Base-by-base conservation (phyloP, 2,797 vertebrate species). In the Sebastes variabilis region DNA sequence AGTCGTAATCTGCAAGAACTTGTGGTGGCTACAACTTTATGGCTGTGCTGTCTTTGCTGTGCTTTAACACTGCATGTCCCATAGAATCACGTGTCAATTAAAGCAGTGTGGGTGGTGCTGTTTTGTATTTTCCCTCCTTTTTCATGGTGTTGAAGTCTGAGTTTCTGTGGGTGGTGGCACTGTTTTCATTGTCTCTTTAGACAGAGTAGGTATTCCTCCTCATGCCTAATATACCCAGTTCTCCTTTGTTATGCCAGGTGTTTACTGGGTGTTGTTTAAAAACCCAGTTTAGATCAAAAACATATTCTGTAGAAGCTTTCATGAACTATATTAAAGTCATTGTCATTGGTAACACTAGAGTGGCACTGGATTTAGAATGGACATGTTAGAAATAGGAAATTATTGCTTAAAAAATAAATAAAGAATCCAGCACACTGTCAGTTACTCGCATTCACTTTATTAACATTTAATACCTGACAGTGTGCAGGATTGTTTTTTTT, bases 221-320 rank as follows among this genome's bases (percentile, higher is more conserved):
- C 27, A 59, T n/a, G 27, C 72, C 81, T 76, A 81, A 73, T 54
- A 62, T 49, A 80, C 12, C 18, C 12, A 22, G 66, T 9, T 9
- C 6, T 38, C 30, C 3, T n/a, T 24, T 18, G 55, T 66, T 11
- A 60, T 30, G 34, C 8, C 11, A 38, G 6, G n/a, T 69, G 5
- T 69, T 77, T 34, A 16, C 22, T 54, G 2, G 11, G 5, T 54
- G n/a, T 67, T 54, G n/a, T 68, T 77, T 74, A 30, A 16, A 66
- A 72, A 55, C 36, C 11, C 6, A 46, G 12, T 18, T 58, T 52
- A 27, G n/a, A 71, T 59, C 27, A 66, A 13, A 65, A 49, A 69
- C 36, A 34, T 22, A 1, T 52, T 55, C 16, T 20, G n/a, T 18
- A 7, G n/a, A 61, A 42, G 36, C 14, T 67, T 49, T 73, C 6